These are phyloP conservation scores for Trichonephila clavata DNA, from an alignment of 1,140 invertebrate species.

Conservation along the genomic window DNA sequence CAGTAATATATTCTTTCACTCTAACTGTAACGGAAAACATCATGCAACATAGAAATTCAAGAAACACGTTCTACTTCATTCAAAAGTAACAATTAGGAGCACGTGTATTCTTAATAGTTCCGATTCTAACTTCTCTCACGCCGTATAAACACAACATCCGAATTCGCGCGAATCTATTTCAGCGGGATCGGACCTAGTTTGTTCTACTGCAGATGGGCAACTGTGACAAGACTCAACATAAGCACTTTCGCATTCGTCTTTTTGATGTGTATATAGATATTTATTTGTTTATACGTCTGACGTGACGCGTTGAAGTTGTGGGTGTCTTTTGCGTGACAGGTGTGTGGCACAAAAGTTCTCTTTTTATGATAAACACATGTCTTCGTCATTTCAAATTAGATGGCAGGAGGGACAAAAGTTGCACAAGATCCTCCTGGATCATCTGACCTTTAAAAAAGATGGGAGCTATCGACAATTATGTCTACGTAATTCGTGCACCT, in stretches of 20 bases:
- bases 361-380: constrained; percentile 45
- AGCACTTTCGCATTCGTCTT: constrained; percentile 32
- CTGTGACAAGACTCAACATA: background rate
- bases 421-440: background rate
- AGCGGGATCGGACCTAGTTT: constrained; percentile 8
- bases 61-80: background rate
- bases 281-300: constrained; percentile 62
- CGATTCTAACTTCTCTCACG: background rate
- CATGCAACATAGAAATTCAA: background rate
- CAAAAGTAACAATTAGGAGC: background rate
- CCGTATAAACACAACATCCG: background rate
- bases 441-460: background rate
- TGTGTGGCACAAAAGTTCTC: background rate
- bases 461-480: constrained; percentile 3
- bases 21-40: background rate
- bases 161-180: background rate
- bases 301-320: constrained; percentile 60
- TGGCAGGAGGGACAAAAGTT: background rate
- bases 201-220: constrained; percentile 45
- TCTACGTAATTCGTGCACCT: constrained; percentile 14
- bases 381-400: constrained; percentile 46
- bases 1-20: background rate
- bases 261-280: background rate
- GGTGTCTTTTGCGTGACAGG: constrained; percentile 38
- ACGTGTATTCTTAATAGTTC: constrained; percentile 1